Evolutionary conservation across 1,140 invertebrate genomes (phyloP), one percentile per base, ranked within the genome.

Genomic region (Neodiprion virginianus): DNA sequence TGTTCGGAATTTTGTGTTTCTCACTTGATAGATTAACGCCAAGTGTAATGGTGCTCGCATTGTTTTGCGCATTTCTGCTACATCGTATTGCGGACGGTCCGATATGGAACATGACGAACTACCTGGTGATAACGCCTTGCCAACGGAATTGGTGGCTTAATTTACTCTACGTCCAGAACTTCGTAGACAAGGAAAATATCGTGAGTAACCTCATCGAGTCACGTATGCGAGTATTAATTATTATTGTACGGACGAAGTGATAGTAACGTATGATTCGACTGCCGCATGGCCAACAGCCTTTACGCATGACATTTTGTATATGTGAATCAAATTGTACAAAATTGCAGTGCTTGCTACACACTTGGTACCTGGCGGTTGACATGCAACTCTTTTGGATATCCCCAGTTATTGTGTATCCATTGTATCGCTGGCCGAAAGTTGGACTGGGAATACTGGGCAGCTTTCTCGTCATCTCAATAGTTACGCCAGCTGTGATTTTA

Each of bases 351-450:
- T 71, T 90, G 2, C 73, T 75, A 7, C 89, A 90, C n/a, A 85
- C 89, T 0, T 91, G 90, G 90, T 91, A 90, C 74, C 73, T 91
- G 23, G 87, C 94, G 2, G 92, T 93, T 49, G 94, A 95, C 79
- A 93, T 94, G 87, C 94, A 95, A 82, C 89, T 94, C 72, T 94
- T 93, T 78, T 80, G 93, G 12, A 71, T 94, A 48, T 88, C 89
- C 7, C 90, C 89, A 3, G n/a, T 91, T 1, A 75, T 91, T 4
- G 74, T 91, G 21, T 87, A 87, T 65, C 90, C 86, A 4, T 48
- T 85, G 12, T 67, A 68, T 14, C 75, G 73, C 71, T 74, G 53
- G 53, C 76, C 72, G 53, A 79, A 79, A 73, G 48, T 77, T n/a
- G 76, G 76, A 28, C 48, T 77, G 1, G 50, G 17, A n/a, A 72